Base-by-base conservation (phyloP, 1,140 invertebrate species). In the Lerema accius region DNA sequence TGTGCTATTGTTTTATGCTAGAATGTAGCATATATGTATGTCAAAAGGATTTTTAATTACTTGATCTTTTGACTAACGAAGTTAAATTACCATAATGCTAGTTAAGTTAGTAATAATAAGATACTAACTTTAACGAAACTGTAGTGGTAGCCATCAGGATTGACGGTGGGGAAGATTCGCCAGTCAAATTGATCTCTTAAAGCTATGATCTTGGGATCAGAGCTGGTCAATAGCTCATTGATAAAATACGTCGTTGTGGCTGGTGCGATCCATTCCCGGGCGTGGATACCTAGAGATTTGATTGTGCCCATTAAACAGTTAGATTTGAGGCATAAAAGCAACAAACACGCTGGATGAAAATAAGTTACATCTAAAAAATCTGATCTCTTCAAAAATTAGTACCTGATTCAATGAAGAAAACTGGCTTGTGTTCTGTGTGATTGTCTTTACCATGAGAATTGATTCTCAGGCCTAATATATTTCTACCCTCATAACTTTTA, bases 241-340 rank as follows among this genome's bases (percentile, higher is more conserved):
- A 94, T 93, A 49, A 93, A 92, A 76, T 94, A 95, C 1, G 94
- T 90, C 1, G 92, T 93, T 0, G 92, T 92, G 0, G 94, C 92
- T 4, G 94, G 93, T 0, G 94, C 91, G 46, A 95, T 94, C 95
- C 95, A 96, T 84, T 94, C 94, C 9, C 93, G 82, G 4, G 93
- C 93, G 72, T 94, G 93, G 62, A 94, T 94, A 19, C 93, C 93
- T 82, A 81, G 82, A 56, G 45, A 26, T 37, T 42, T 39, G 62
- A 17, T 48, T n/a, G n/a, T n/a, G n/a, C n/a, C n/a, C n/a, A n/a
- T n/a, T n/a, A n/a, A n/a, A n/a, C n/a, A n/a, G n/a, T n/a, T n/a
- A n/a, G n/a, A n/a, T n/a, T n/a, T n/a, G n/a, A n/a, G n/a, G n/a
- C n/a, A n/a, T n/a, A n/a, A n/a, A n/a, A n/a, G n/a, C n/a, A n/a